Conservation (phyloP, 2,113 vertebrate genomes). For the Burhinus oedicnemus region DNA sequence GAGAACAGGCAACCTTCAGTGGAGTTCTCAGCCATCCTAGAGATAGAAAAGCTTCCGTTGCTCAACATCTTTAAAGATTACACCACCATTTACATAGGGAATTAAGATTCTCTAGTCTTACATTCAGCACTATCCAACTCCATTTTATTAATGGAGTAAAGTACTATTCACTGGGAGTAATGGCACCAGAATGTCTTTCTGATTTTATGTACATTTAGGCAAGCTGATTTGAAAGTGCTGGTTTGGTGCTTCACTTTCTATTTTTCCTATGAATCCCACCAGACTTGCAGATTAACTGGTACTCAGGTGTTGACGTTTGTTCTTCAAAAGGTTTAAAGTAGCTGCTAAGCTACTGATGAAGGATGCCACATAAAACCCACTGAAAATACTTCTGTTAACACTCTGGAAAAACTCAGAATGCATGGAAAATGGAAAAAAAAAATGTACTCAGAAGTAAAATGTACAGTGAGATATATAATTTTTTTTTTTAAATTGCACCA, state of each 20-base stretch:
- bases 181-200: background rate
- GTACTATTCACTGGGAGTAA: background rate
- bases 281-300: background rate
- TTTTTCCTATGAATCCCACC: background rate
- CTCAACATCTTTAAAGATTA: background rate
- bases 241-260: background rate
- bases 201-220: background rate
- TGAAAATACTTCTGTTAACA: background rate
- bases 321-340: background rate
- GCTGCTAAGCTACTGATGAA: background rate
- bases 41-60: background rate
- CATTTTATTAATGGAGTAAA: background rate
- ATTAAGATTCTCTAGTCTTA: background rate
- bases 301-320: background rate
- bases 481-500: background rate
- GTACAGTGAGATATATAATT: background rate
- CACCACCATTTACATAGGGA: background rate
- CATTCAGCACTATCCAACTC: background rate
- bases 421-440: background rate
- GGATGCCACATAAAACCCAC: background rate
- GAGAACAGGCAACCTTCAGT: background rate
- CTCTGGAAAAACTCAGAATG: background rate
- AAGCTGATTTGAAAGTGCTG: background rate
- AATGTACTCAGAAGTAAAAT: background rate
- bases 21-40: background rate